Percentiles rank a stretch among this genome's conserved stretches.
phyloP scores from a whole-genome alignment of 1,140 invertebrate species.

The Homarus americanus region DNA sequence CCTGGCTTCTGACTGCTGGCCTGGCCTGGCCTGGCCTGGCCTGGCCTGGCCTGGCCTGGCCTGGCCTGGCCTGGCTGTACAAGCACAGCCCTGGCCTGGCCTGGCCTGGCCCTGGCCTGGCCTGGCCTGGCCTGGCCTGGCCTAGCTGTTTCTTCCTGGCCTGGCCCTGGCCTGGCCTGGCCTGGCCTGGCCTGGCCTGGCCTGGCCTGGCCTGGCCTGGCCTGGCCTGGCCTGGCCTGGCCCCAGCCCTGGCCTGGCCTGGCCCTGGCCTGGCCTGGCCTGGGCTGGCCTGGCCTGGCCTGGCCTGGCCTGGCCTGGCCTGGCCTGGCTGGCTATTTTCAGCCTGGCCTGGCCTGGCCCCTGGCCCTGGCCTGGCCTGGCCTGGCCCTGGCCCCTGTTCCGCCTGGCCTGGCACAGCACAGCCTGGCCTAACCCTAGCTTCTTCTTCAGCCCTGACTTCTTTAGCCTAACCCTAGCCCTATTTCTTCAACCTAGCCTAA shows the following conservation, averaged over 20 bases:
- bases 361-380: slow-evolving; percentile 27
- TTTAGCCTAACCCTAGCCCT: slow-evolving; percentile 58
- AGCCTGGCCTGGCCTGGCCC: slow-evolving; percentile 52
- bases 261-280: slow-evolving; percentile 8
- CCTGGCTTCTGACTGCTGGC: background rate
- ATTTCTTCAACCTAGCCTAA: slow-evolving; percentile 45
- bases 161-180: background rate
- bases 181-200: slow-evolving; percentile 53
- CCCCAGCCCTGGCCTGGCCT: slow-evolving; percentile 28
- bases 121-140: slow-evolving; percentile 14
- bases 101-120: slow-evolving; percentile 35
- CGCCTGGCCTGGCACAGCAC: slow-evolving; percentile 46
- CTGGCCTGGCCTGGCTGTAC: slow-evolving; percentile 30
- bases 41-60: slow-evolving; percentile 34
- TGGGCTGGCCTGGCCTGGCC: slow-evolving; percentile 60
- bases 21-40: slow-evolving; percentile 48
- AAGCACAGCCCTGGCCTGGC: slow-evolving; percentile 21
- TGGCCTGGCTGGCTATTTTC: slow-evolving; percentile 60
- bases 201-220: slow-evolving; percentile 22
- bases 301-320: slow-evolving; percentile 62
- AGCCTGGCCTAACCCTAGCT: background rate
- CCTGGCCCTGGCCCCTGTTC: slow-evolving; percentile 50
- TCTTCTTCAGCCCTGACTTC: slow-evolving; percentile 4
- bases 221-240: slow-evolving; percentile 31
- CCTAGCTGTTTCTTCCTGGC: slow-evolving; percentile 8